Percentiles rank a stretch among this genome's conserved stretches.
phyloP scores from a whole-genome alignment of 2,797 vertebrate genomes.

The Poeciliopsis turneri region DNA sequence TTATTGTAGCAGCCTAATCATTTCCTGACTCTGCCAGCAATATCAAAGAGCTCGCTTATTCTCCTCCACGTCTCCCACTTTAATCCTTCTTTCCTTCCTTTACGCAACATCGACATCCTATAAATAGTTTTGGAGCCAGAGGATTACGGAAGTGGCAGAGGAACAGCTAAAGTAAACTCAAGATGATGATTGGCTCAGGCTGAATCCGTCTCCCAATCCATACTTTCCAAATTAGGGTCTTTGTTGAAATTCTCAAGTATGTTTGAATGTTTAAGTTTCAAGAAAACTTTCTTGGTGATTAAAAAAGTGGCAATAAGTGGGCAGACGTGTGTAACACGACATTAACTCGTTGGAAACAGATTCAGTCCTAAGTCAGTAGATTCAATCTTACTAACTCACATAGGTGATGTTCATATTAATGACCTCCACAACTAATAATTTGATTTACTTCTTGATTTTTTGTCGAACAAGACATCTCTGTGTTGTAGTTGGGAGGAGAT shows the following conservation, averaged over 20 bases:
- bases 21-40: slow-evolving; percentile 65
- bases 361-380: background rate
- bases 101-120: slow-evolving; percentile 17
- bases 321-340: background rate
- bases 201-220: background rate
- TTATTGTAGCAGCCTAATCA: slow-evolving; percentile 77
- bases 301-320: background rate
- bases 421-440: background rate
- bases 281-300: background rate
- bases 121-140: slow-evolving; percentile 31
- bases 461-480: background rate
- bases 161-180: slow-evolving; percentile 21
- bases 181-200: slow-evolving; percentile 9
- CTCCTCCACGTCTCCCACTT: slow-evolving; percentile 47
- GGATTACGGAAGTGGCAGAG: slow-evolving; percentile 25
- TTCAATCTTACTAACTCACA: background rate
- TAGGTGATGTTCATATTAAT: background rate
- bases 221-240: background rate
- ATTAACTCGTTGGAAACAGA: background rate
- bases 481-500: background rate
- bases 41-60: slow-evolving; percentile 55
- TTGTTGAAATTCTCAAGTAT: slow-evolving; percentile 8
- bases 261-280: background rate
- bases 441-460: background rate
- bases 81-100: slow-evolving; percentile 35